phyloP scores from a whole-genome alignment of 2,888 invertebrate genomes.

The Microplitis manilae region DNA sequence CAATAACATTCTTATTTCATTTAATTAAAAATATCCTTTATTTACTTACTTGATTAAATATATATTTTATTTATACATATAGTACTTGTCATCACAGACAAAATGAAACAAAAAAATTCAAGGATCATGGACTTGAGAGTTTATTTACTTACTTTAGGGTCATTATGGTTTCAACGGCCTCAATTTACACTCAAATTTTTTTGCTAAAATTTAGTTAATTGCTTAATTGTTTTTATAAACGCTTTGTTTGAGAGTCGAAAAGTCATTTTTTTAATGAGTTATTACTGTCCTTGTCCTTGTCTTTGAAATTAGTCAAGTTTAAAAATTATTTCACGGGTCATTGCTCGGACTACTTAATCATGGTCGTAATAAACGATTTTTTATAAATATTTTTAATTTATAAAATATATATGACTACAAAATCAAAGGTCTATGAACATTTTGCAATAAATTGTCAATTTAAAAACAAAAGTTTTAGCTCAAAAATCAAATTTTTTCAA shows the following conservation, averaged over 20 bases:
- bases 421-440: too few species aligned
- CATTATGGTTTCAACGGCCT: neutral
- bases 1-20: conserved; percentile 22
- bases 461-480: too few species aligned
- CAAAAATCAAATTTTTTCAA: too few species aligned
- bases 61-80: neutral
- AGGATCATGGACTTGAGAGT: neutral
- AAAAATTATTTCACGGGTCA: too few species aligned
- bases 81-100: neutral
- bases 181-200: neutral
- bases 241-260: neutral
- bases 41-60: neutral
- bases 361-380: too few species aligned
- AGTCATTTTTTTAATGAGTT: too few species aligned
- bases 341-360: too few species aligned
- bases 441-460: too few species aligned
- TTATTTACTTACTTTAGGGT: conserved; percentile 5
- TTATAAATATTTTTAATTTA: too few species aligned
- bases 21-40: conserved; percentile 23
- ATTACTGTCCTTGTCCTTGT: too few species aligned
- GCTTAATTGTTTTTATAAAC: neutral
- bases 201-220: neutral
- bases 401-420: too few species aligned
- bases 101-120: neutral
- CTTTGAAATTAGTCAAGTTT: too few species aligned